Conservation (phyloP, 2,888 invertebrate species). For the Hedychridium roseum region DNA sequence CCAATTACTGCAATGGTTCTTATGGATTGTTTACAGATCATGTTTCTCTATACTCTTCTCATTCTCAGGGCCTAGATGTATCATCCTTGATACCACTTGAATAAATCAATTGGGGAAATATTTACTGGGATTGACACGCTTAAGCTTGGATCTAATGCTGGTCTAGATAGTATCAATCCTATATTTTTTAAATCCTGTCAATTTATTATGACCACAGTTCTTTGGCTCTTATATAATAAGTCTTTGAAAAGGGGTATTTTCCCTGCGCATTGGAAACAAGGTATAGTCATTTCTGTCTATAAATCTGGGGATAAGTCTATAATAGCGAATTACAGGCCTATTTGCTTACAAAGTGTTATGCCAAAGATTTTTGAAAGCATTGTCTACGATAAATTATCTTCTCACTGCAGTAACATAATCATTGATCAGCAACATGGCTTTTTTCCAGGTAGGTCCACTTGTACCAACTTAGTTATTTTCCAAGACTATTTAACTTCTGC, state of each 20-base stretch:
- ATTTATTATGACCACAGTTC: neutral
- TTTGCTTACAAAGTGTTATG: neutral
- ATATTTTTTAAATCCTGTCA: neutral
- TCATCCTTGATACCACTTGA: no score
- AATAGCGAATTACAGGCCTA: neutral
- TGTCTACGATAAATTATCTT: neutral
- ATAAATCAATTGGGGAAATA: neutral
- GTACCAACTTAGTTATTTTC: neutral
- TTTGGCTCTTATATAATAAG: neutral
- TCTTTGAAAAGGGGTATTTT: neutral
- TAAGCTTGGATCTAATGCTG: neutral
- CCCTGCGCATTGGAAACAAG: neutral
- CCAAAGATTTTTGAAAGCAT: constrained; percentile 6
- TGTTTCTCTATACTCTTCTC: neutral
- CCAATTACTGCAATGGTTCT: no score
- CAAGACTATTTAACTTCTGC: neutral
- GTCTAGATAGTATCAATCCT: constrained; percentile 3
- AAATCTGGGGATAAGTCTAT: neutral
- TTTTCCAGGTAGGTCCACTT: neutral
- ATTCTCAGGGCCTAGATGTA: neutral
- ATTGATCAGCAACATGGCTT: constrained; percentile 6
- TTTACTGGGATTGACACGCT: neutral
- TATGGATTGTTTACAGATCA: no score
- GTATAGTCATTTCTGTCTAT: neutral
- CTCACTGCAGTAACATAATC: neutral